Percentiles rank a stretch among this genome's conserved stretches.
Evolutionary conservation across 2,113 vertebrate genomes (phyloP).

Genomic region (Chionomys nivalis): DNA sequence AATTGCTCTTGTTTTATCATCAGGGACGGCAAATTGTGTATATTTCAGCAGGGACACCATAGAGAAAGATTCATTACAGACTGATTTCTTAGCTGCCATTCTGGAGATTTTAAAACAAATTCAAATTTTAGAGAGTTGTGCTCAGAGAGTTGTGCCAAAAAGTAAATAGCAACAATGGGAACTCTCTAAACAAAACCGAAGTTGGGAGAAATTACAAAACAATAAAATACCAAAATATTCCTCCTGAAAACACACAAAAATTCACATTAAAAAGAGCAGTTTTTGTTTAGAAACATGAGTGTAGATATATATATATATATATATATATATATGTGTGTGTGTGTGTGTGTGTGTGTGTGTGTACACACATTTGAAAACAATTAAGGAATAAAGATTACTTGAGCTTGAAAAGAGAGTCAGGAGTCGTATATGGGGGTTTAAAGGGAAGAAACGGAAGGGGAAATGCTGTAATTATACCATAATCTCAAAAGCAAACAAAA

Average conservation of each 20-base stretch:
- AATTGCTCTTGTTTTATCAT: not conserved
- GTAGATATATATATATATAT: too few relatives aligned
- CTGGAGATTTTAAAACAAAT: not conserved
- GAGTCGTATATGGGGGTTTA: too few relatives aligned
- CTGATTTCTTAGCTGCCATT: not conserved
- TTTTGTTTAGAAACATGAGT: too few relatives aligned
- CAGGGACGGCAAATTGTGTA: not conserved
- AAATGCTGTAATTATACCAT: too few relatives aligned
- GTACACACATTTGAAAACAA: too few relatives aligned
- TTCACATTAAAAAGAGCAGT: too few relatives aligned
- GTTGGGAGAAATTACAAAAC: not conserved
- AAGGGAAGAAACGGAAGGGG: too few relatives aligned
- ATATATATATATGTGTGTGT: too few relatives aligned
- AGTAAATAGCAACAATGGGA: not conserved
- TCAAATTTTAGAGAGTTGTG: not conserved
- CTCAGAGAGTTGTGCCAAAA: not conserved
- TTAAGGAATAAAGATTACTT: too few relatives aligned
- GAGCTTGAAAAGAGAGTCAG: too few relatives aligned
- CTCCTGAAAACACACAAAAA: too few relatives aligned
- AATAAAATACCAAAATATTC: not conserved
- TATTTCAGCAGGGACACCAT: not conserved
- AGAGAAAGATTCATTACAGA: not conserved
- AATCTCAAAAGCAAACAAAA: not conserved
- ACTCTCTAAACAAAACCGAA: not conserved
- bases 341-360: too few relatives aligned